Evolutionary conservation across 2,113 vertebrate genomes (phyloP).

Genomic region (Strix aluco): DNA sequence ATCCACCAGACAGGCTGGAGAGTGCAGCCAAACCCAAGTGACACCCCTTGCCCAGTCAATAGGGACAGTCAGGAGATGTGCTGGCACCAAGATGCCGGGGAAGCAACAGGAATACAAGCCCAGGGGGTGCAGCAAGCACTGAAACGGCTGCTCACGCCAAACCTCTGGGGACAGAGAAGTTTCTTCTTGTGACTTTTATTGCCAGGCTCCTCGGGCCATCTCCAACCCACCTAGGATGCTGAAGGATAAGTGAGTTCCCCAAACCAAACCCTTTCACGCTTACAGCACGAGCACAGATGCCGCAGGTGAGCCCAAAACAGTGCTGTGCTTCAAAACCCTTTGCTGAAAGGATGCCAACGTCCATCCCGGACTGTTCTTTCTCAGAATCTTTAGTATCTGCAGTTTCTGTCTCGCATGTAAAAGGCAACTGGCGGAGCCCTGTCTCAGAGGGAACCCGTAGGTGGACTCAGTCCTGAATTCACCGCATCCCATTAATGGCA

Average conservation of each 20-base stretch:
- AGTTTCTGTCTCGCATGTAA: neutral
- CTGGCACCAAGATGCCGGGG: neutral
- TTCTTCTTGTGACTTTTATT: neutral
- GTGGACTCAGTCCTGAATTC: neutral
- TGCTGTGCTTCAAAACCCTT: neutral
- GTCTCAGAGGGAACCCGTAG: neutral
- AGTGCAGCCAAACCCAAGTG: neutral
- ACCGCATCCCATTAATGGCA: neutral
- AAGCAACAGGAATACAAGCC: neutral
- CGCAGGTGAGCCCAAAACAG: neutral
- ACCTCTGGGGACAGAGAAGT: neutral
- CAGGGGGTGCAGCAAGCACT: neutral
- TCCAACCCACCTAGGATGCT: accelerated
- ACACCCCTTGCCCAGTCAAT: neutral
- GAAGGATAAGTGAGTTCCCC: neutral
- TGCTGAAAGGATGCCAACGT: neutral
- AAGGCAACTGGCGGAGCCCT: neutral
- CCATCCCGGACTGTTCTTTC: neutral
- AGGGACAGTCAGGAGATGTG: neutral
- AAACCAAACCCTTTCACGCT: neutral
- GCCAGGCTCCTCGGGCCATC: neutral
- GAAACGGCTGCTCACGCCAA: neutral
- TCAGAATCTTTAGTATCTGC: neutral
- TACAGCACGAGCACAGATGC: neutral
- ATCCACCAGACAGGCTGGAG: neutral